Evolutionary conservation across 2,888 invertebrate genomes (phyloP), one percentile per base, ranked within the genome.

Genomic region (Gasteruption jaculator): DNA sequence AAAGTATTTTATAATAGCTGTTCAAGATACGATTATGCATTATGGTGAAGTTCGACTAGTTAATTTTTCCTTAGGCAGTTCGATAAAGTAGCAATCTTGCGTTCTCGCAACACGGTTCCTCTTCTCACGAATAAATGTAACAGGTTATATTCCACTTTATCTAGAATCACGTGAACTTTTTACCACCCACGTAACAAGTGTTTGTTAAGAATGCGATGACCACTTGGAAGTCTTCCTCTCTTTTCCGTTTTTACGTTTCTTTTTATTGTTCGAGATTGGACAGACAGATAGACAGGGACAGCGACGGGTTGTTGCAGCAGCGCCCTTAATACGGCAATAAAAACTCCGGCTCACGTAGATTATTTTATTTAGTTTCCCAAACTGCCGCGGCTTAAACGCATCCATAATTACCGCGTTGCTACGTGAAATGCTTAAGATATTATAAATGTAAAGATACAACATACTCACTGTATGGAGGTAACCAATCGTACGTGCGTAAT

Each of bases 301-400:
- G 50, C 56, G 53, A 56, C 53, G 55, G 54, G 57, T 50, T 53
- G 51, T n/a, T n/a, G n/a, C n/a, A n/a, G n/a, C n/a, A 44, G 54
- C 48, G 51, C 57, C 50, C 58, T 62, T 68, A 68, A 68, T 68
- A 57, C 57, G 58, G 65, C 60, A 61, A 68, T 68, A 67, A 68
- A 68, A 64, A 62, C 59, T 50, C 54, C 60, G 58, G 52, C 60
- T 64, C 68, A 68, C 68, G 68, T 68, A 68, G 63, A 65, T 66
- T 68, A 66, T 68, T 68, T 68, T 68, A 65, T 65, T 68, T 63
- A 61, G 65, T 65, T 68, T 65, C 65, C 67, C 61, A 65, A 65
- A 68, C 65, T 65, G 61, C 63, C 58, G 61, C 60, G 58, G 60
- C 65, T 68, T 68, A 68, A 68, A 67, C 65, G 67, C 67, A 68